phyloP scores from a whole-genome alignment of 2,797 vertebrate genomes.

The Melanotaenia maccullochi region DNA sequence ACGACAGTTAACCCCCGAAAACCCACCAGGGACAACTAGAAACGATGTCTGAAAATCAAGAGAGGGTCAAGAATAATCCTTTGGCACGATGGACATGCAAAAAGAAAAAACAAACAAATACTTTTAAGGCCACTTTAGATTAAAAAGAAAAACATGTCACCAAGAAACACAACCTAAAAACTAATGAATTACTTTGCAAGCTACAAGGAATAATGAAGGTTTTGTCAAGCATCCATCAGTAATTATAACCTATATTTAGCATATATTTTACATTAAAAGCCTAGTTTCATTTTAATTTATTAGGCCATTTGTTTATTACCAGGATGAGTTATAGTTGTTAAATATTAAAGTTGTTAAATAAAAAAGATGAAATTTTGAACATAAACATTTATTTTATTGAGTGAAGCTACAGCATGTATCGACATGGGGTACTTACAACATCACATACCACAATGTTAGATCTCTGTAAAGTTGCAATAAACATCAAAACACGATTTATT shows the following conservation, averaged over 20 bases:
- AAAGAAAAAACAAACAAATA: slow-evolving; percentile 49
- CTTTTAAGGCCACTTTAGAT: slow-evolving; percentile 31
- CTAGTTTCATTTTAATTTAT: neutral
- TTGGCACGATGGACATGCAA: slow-evolving; percentile 38
- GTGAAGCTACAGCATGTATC: neutral
- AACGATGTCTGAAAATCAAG: slow-evolving; percentile 72
- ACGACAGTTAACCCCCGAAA: slow-evolving; percentile 63
- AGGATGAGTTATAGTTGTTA: neutral
- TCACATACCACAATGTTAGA: neutral
- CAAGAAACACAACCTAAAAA: neutral
- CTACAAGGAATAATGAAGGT: slow-evolving; percentile 2
- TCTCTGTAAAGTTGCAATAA: neutral
- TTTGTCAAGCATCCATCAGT: neutral
- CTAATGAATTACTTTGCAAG: slow-evolving; percentile 5
- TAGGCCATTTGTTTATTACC: neutral
- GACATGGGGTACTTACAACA: neutral
- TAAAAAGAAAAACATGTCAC: slow-evolving; percentile 32
- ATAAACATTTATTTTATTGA: neutral
- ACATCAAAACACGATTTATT: neutral
- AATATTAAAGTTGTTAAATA: neutral
- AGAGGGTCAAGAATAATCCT: slow-evolving; percentile 70
- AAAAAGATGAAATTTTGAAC: neutral
- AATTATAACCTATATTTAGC: slow-evolving; percentile 8
- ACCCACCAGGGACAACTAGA: slow-evolving; percentile 71
- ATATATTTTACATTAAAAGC: neutral